Evolutionary conservation across 1,140 invertebrate species (phyloP), one percentile per base, ranked within the genome.

Genomic region (Ceratoteleas bidentatus): DNA sequence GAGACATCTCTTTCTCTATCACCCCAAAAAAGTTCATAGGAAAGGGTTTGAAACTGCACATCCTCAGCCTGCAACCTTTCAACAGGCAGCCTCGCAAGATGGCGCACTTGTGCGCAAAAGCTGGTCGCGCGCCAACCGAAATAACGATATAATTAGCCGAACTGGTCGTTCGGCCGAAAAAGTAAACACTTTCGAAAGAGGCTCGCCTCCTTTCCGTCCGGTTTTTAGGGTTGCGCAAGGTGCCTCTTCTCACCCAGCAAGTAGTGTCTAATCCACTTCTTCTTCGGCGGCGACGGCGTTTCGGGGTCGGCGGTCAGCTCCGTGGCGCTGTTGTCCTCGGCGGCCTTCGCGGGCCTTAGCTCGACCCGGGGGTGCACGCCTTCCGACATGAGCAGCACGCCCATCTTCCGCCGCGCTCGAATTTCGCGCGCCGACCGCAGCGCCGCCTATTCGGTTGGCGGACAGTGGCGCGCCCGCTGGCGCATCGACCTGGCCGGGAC

Each of bases 231-330:
- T 53, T 45, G 53, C 13, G 52, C 56, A 38, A 53, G 13, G 56
- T 45, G 34, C 40, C 14, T 0, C 11, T 2, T 54, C 90, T 92
- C 88, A 92, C 92, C 92, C 53, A 90, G 92, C 68, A 94, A 88
- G 86, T 95, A 95, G 85, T 95, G 94, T 77, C 93, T 93, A 62
- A 95, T 95, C 94, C 94, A 95, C 87, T 95, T 95, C 91, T 95
- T 95, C 88, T 95, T 95, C 10, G 94, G 94, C 45, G 94, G 93
- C 45, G 93, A 92, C 50, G 92, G 91, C 53, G 90, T 87, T 34
- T 66, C 66, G 0, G 45, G 9, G 74, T 72, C 43, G 75, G 11
- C 1, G 24, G 4, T 24, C 32, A 32, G n/a, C 50, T 57, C 54
- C 36, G 5, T 33, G 24, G 61, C 69, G 45, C 32, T 49, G 54